Evolutionary conservation across 2,797 vertebrate species (phyloP).

Genomic region (Bovichtus variegatus): DNA sequence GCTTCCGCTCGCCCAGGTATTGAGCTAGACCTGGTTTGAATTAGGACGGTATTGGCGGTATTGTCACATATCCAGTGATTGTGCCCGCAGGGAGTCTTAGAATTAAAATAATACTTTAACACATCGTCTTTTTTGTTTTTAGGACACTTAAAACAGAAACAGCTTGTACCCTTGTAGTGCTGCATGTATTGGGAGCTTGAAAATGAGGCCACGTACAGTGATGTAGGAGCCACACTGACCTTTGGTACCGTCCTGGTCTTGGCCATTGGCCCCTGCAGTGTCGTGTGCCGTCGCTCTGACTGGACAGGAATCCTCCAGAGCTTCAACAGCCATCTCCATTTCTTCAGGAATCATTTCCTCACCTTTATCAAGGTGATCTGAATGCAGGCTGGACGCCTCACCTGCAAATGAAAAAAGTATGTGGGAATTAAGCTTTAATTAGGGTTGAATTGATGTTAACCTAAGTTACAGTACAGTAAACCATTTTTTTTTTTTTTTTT

Average conservation of each 20-base stretch:
- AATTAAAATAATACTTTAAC: too few relatives aligned
- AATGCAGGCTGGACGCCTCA: conserved; percentile 10
- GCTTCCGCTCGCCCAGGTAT: too few relatives aligned
- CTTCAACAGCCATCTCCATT: conserved; percentile 59
- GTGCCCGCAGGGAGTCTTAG: too few relatives aligned
- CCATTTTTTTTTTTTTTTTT: too few relatives aligned
- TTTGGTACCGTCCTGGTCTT: conserved; percentile 45
- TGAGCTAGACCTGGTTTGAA: too few relatives aligned
- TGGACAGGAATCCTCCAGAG: conserved; percentile 42
- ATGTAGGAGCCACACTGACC: conserved; percentile 44
- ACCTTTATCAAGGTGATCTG: conserved; percentile 30
- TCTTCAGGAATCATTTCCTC: conserved; percentile 34
- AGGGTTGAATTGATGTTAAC: not conserved
- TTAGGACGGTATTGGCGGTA: too few relatives aligned
- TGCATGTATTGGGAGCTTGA: not conserved
- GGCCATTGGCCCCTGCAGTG: not conserved
- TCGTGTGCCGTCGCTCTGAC: conserved; percentile 21
- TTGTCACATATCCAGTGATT: too few relatives aligned
- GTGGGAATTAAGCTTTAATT: conserved; percentile 5
- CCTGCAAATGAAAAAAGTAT: conserved; percentile 57
- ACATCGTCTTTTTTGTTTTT: too few relatives aligned
- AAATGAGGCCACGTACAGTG: too few relatives aligned
- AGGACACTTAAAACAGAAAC: not conserved
- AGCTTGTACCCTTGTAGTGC: not conserved
- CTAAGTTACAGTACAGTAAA: not conserved